These are phyloP conservation scores for Agrotis exclamationis DNA, from an alignment of 2,888 invertebrate genomes.

Conservation along the genomic window DNA sequence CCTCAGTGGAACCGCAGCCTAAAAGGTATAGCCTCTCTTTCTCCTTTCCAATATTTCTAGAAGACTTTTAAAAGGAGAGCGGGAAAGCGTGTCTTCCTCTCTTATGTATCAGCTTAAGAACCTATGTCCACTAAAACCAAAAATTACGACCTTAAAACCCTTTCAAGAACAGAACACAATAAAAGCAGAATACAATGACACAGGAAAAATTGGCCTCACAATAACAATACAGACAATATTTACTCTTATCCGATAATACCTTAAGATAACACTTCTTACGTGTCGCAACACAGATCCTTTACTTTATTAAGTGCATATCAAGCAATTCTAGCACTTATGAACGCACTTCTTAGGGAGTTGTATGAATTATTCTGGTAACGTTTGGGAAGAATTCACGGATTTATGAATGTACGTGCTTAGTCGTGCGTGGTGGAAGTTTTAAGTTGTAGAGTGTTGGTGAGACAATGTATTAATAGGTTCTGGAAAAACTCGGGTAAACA, in stretches of 20 bases:
- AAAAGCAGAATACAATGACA: not conserved
- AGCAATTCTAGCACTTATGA: slow-evolving; percentile 50
- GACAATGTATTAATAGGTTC: slow-evolving; percentile 15
- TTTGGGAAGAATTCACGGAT: slow-evolving; percentile 74
- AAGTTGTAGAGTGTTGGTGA: not conserved
- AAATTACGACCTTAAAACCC: slow-evolving; percentile 13
- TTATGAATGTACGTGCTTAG: slow-evolving; percentile 76
- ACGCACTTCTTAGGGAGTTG: slow-evolving; percentile 66
- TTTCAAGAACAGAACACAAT: slow-evolving; percentile 13
- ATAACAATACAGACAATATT: not conserved
- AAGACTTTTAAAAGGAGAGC: not conserved
- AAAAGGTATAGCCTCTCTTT: no score
- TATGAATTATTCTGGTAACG: slow-evolving; percentile 78
- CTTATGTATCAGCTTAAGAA: not conserved
- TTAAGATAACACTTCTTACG: slow-evolving; percentile 31
- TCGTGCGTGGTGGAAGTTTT: slow-evolving; percentile 49
- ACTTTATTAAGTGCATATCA: slow-evolving; percentile 66
- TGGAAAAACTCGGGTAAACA: not conserved
- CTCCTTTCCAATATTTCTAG: no score
- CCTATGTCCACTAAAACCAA: not conserved
- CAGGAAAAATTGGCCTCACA: not conserved
- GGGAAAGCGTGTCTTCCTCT: not conserved
- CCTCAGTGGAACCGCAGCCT: no score
- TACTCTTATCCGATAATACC: slow-evolving; percentile 9
- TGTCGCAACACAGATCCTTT: slow-evolving; percentile 42